Conservation (phyloP, 1,140 invertebrate genomes). For the Pseudomyrmex sp. region DNA sequence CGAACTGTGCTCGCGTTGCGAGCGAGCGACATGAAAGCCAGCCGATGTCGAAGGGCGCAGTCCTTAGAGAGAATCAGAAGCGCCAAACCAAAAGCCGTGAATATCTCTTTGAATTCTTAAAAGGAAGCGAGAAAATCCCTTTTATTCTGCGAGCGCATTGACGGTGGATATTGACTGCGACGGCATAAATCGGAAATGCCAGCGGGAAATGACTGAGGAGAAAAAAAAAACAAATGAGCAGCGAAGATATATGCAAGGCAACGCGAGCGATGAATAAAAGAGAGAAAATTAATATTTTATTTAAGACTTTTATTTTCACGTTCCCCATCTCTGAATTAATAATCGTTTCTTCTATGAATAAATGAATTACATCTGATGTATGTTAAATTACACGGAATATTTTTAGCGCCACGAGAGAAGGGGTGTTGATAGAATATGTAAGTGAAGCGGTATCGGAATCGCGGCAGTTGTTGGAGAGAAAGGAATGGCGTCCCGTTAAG, state of each 20-base stretch:
- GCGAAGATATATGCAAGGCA: constrained; percentile 7
- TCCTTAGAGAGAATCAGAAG: constrained; percentile 33
- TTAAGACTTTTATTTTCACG: too few species aligned
- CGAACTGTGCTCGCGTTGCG: background rate
- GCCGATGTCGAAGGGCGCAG: constrained; percentile 28
- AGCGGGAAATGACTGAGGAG: background rate
- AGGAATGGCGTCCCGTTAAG: background rate
- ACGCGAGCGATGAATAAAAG: background rate
- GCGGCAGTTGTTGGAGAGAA: background rate
- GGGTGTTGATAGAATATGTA: background rate
- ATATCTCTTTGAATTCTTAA: constrained; percentile 30
- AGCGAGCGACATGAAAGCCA: constrained; percentile 21
- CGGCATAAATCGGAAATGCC: constrained; percentile 37
- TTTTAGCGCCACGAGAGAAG: too few species aligned
- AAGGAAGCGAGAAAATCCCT: constrained; percentile 3
- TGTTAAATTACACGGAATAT: too few species aligned
- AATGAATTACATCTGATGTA: too few species aligned
- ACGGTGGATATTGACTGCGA: constrained; percentile 20
- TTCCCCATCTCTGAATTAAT: too few species aligned
- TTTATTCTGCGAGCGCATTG: constrained; percentile 29
- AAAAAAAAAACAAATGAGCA: background rate
- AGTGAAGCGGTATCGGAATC: background rate
- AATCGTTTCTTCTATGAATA: too few species aligned
- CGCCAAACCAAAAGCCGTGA: constrained; percentile 23
- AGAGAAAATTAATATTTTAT: background rate